Evolutionary conservation across 2,888 invertebrate genomes (phyloP).

Genomic region (Drosophila testacea): DNA sequence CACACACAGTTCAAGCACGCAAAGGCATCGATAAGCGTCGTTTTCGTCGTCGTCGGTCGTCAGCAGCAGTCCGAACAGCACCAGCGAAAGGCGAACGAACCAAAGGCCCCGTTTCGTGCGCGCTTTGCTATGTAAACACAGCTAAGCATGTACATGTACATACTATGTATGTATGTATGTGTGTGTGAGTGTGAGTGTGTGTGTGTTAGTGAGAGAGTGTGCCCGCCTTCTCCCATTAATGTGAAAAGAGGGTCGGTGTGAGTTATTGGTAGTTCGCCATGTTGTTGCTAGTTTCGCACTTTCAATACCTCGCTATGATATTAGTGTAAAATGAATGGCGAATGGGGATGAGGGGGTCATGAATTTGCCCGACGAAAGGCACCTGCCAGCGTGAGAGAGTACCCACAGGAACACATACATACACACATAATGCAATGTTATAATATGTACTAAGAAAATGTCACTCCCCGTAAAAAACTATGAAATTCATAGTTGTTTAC

Average conservation of each 20-base stretch:
- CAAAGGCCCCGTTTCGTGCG: slow-evolving; percentile 71
- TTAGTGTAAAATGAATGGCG: slow-evolving; percentile 1
- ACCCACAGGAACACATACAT: no score
- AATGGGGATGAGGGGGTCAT: background rate
- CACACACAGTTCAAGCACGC: slow-evolving; percentile 42
- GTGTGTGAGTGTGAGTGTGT: slow-evolving; percentile 6
- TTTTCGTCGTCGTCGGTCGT: slow-evolving; percentile 39
- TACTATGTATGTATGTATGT: slow-evolving; percentile 17
- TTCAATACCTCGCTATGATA: slow-evolving; percentile 29
- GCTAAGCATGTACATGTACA: slow-evolving; percentile 51
- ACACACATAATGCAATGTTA: no score
- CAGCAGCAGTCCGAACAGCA: slow-evolving; percentile 42
- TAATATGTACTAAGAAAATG: no score
- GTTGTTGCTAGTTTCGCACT: slow-evolving; percentile 48
- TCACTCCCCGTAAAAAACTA: no score
- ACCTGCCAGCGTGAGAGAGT: no score
- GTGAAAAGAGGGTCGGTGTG: slow-evolving; percentile 20
- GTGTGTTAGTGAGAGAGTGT: slow-evolving; percentile 13
- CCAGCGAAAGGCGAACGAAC: slow-evolving; percentile 40
- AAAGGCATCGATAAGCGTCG: slow-evolving; percentile 63
- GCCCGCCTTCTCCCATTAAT: slow-evolving; percentile 36
- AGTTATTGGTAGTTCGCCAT: slow-evolving; percentile 35
- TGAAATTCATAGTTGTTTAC: no score
- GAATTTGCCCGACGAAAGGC: no score
- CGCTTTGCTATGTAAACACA: slow-evolving; percentile 76